Evolutionary conservation across 2,797 vertebrate genomes (phyloP).

Genomic region (Chelonia mydas): DNA sequence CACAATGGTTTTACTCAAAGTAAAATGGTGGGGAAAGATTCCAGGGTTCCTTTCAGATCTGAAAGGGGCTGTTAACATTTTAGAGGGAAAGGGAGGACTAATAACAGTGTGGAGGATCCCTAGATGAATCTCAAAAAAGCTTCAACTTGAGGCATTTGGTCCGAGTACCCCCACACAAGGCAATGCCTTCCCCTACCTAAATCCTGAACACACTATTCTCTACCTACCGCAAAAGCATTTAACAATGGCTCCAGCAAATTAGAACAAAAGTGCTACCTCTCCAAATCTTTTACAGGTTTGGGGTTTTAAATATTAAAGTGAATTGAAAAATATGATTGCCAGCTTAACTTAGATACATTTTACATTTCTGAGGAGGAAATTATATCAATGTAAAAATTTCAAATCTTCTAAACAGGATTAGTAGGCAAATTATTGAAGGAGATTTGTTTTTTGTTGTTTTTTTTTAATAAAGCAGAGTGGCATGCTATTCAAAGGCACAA

Average conservation of each 20-base stretch:
- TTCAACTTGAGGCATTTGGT: constrained; percentile 60
- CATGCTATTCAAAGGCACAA: constrained; percentile 83
- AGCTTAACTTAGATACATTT: constrained; percentile 16
- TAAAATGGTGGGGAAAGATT: constrained; percentile 37
- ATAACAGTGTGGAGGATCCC: constrained; percentile 36
- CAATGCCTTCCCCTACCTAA: background rate
- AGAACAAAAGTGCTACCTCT: background rate
- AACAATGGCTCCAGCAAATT: background rate
- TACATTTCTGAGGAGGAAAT: constrained; percentile 47
- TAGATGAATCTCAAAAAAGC: constrained; percentile 28
- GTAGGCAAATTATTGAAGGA: constrained; percentile 58
- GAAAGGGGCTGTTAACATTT: background rate
- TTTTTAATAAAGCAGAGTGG: constrained; percentile 70
- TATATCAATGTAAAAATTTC: constrained; percentile 46
- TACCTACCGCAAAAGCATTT: background rate
- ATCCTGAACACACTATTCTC: constrained; percentile 17
- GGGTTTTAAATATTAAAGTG: background rate
- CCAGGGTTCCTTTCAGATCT: background rate
- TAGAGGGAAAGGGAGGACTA: background rate
- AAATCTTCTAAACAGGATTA: constrained; percentile 60
- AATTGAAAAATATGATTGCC: constrained; percentile 8
- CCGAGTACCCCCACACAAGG: background rate
- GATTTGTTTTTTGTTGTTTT: background rate
- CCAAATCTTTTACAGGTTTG: constrained; percentile 8
- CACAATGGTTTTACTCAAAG: constrained; percentile 24